A percentile compares a stretch with the other conserved stretches of the same genome.
Evolutionary conservation across 2,797 vertebrate species (phyloP).

Genomic region (Poeciliopsis gracilis): DNA sequence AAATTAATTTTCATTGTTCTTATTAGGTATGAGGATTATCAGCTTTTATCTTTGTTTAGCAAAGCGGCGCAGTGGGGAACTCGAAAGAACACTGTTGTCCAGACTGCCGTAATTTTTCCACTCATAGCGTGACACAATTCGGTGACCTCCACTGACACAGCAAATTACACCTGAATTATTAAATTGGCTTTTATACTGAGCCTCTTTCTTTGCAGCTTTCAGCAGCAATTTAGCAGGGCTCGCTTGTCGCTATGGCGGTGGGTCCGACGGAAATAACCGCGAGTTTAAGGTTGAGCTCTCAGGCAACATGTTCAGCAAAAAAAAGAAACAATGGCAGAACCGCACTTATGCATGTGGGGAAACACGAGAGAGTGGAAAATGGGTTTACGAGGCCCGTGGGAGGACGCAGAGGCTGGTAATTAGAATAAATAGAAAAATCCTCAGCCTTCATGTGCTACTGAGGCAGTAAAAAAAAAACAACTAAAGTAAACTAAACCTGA

Average conservation of each 20-base stretch:
- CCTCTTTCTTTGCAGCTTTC: slow-evolving; percentile 37
- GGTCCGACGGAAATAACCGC: slow-evolving; percentile 23
- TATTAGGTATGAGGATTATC: background rate
- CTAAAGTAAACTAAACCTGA: slow-evolving; percentile 72
- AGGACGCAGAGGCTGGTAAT: slow-evolving; percentile 76
- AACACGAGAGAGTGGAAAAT: slow-evolving; percentile 72
- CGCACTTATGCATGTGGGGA: slow-evolving; percentile 53
- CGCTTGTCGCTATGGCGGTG: slow-evolving; percentile 39
- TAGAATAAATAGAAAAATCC: slow-evolving; percentile 72
- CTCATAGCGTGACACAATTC: slow-evolving; percentile 51
- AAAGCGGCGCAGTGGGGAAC: slow-evolving; percentile 29
- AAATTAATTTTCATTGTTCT: slow-evolving; percentile 5
- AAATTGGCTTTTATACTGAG: slow-evolving; percentile 50
- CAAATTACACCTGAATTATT: slow-evolving; percentile 70
- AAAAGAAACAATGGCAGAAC: slow-evolving; percentile 41
- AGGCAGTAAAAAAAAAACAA: slow-evolving; percentile 58
- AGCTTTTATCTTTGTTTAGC: slow-evolving; percentile 30
- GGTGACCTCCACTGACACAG: slow-evolving; percentile 55
- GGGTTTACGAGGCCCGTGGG: slow-evolving; percentile 70
- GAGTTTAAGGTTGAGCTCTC: slow-evolving; percentile 40
- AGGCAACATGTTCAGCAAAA: slow-evolving; percentile 34
- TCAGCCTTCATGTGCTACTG: slow-evolving; percentile 65
- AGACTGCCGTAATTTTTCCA: slow-evolving; percentile 41
- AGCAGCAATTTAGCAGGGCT: slow-evolving; percentile 54
- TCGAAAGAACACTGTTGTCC: slow-evolving; percentile 27